Conservation (phyloP, 2,113 vertebrate genomes). For the Ploceus nigricollis region DNA sequence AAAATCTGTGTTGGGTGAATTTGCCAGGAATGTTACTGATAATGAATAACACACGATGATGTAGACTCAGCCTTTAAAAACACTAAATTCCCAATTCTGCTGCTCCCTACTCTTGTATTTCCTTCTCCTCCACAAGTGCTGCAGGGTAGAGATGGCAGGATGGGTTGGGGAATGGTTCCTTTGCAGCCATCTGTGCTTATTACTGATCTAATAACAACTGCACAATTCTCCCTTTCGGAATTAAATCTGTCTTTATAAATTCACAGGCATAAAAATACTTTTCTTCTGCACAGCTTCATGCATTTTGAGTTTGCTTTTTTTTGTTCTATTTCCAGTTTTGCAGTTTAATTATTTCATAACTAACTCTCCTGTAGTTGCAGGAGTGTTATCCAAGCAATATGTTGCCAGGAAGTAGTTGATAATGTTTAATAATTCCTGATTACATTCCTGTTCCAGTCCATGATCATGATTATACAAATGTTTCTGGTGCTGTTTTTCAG, state of each 20-base stretch:
- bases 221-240: not conserved
- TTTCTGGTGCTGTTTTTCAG: conserved; percentile 61
- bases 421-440: conserved; percentile 57
- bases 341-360: conserved; percentile 49
- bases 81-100: not conserved
- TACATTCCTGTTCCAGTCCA: conserved; percentile 55
- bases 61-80: not conserved
- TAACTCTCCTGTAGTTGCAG: conserved; percentile 5
- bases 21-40: not conserved
- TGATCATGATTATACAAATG: conserved; percentile 59
- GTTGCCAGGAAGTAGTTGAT: conserved; percentile 57
- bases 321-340: not conserved
- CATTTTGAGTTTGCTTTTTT: not conserved
- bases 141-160: not conserved
- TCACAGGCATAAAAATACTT: not conserved
- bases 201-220: conserved; percentile 2
- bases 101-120: not conserved
- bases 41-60: not conserved
- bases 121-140: not conserved
- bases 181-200: conserved; percentile 41
- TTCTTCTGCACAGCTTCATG: not conserved
- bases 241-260: not conserved
- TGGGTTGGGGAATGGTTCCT: not conserved
- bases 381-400: not conserved
- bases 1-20: not conserved